phyloP scores from a whole-genome alignment of 2,113 vertebrate species.

The Myrmecophaga tridactyla region DNA sequence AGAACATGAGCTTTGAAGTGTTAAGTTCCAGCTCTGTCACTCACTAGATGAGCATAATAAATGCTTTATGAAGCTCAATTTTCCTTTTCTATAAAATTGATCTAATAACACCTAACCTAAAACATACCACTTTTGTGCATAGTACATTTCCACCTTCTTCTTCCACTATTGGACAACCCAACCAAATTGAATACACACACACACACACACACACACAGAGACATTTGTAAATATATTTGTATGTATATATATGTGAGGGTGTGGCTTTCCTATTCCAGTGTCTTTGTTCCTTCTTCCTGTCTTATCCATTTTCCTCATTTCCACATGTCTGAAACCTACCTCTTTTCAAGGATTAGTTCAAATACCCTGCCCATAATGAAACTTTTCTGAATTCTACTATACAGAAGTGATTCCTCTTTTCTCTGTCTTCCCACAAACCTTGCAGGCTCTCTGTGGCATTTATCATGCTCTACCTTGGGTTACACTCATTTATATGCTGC shows the following conservation, averaged over 20 bases:
- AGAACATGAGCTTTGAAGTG: background rate
- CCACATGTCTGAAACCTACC: background rate
- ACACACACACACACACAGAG: no score
- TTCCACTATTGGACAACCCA: background rate
- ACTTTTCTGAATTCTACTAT: background rate
- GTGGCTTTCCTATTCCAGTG: background rate
- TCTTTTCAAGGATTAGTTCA: constrained; percentile 21
- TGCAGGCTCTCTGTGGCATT: rapidly evolving
- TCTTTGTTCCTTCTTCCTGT: background rate
- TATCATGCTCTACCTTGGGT: background rate
- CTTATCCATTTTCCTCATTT: background rate
- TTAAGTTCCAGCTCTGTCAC: background rate
- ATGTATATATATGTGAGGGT: background rate
- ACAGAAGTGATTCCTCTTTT: background rate
- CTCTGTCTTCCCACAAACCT: background rate
- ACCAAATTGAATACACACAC: background rate
- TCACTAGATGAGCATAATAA: background rate
- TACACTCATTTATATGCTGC: background rate
- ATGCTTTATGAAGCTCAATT: background rate
- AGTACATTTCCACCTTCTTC: background rate
- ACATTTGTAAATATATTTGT: background rate
- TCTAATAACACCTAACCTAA: background rate
- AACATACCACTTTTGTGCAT: background rate
- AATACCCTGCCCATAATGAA: background rate
- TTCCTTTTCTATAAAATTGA: constrained; percentile 15